Evolutionary conservation across 2,113 vertebrate species (phyloP), one percentile per base, ranked within the genome.

Genomic region (Plecturocebus donacophilus): DNA sequence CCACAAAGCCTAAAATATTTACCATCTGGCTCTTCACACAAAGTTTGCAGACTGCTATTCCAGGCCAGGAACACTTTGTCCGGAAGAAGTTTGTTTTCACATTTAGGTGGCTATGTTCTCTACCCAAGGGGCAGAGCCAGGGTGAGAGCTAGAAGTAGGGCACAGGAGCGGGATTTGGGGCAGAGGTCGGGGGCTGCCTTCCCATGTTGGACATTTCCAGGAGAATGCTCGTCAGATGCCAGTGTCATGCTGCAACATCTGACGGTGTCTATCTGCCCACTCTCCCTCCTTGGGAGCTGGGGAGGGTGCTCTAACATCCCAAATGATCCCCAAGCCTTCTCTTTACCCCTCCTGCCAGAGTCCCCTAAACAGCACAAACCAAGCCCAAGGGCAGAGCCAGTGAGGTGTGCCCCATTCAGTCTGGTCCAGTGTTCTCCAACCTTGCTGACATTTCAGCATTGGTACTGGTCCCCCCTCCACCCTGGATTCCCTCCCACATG

Each of bases 381-480:
- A 87, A 81, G 58, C 70, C 6, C 19, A 87, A 70, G 8, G 19
- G 35, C 56, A 47, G 75, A 90, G 95, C 13, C 47, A 12, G 4
- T 3, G 42, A 42, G 1, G 17, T 23, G 84, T 38, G 70, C 27
- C 61, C 49, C 21, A 30, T 5, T 1, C 54, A 40, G 49, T 40
- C 9, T 14, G 13, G 30, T 49, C 76, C n/a, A 20, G 71, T 4
- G 42, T 47, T 3, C 70, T 83, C 35, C 49, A 40, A 58, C 8
- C 23, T 30, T 68, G 56, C 49, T 73, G 54, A 84, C 19, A 20
- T 21, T 58, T 42, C 38, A 32, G 58, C 3, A 1, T 14, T 1
- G 1, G 8, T 13, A 61, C 38, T 32, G 35, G 0, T 6, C 9
- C 12, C 5, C 20, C 3, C 2, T 56, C n/a, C 61, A 6, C 16